Base-by-base conservation (phyloP, 2,113 vertebrate genomes). In the Microtus ochrogaster region DNA sequence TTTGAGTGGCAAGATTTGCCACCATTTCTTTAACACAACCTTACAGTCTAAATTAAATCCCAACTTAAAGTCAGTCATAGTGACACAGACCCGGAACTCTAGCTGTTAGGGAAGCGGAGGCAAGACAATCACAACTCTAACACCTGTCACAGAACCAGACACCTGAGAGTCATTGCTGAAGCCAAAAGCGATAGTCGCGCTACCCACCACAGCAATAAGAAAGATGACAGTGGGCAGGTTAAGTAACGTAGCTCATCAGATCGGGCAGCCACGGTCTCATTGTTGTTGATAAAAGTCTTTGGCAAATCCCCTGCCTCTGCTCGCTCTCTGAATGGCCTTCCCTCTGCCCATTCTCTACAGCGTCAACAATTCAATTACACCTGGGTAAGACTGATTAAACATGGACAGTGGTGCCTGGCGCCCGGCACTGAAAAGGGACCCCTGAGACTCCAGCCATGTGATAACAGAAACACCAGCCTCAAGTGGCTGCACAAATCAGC, bases 291-390 rank as follows among this genome's bases (percentile, higher is more conserved):
- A 70, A 36, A 94, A 88, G 70, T 52, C 7, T 72, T 81, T 47
- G 70, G 52, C 84, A 79, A 87, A 12, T 6, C 3, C 33, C 22
- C 47, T 47, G 14, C 41, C 36, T 79, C 2, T 44, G 30, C 89
- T 49, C 92, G 10, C 24, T 94, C 30, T 63, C 7, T 24, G 24
- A 91, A n/a, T 92, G 70, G 73, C 41, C 28, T 91, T 88, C 79
- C 81, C n/a, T 68, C 4, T 6, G 0, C 96, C 88, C 89, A 76
- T 97, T 95, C 52, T 55, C 83, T 76, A 1, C 98, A 99, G 99
- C 97, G 97, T 97, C 99, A 99, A 85, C 97, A 98, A 81, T 99
- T 99, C 98, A 99, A 99, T 98, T 99, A 99, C 96, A 99, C 99
- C n/a, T 99, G 99, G 99, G 97, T 99, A 98, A 98, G 98, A 97